Evolutionary conservation across 2,113 vertebrate species (phyloP).

Genomic region (Macrotis lagotis): DNA sequence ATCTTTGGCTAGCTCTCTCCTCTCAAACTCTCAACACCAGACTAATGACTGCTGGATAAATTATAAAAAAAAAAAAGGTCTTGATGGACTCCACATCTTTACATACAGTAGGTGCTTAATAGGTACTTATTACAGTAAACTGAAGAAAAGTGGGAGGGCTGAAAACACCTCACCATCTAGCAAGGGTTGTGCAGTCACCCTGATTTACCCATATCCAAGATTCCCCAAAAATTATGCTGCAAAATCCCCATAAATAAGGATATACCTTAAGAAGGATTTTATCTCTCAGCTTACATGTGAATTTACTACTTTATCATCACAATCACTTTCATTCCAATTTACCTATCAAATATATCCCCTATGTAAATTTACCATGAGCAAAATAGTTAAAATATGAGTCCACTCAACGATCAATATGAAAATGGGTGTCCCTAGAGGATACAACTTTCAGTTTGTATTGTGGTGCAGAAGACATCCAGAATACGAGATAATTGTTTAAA

Average conservation of each 20-base stretch:
- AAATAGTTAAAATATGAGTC: constrained; percentile 35
- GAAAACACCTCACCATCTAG: constrained; percentile 28
- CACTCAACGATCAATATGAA: constrained; percentile 56
- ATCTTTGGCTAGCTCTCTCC: neutral
- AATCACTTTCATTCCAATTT: constrained; percentile 2
- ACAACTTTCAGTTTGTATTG: constrained; percentile 49
- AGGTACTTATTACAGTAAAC: neutral
- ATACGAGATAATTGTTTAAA: constrained; percentile 59
- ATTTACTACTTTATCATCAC: constrained; percentile 44
- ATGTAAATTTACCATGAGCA: constrained; percentile 39
- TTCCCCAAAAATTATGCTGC: constrained; percentile 4
- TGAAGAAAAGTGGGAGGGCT: neutral
- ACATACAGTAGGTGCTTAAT: neutral
- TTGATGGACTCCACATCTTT: neutral
- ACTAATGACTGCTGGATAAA: neutral
- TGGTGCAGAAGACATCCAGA: constrained; percentile 28
- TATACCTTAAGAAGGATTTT: neutral
- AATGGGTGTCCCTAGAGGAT: constrained; percentile 46
- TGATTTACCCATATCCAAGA: neutral
- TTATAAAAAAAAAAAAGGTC: neutral
- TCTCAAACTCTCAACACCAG: constrained; percentile 53
- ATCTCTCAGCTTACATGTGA: constrained; percentile 10
- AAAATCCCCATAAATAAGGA: neutral
- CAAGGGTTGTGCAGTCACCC: constrained; percentile 34
- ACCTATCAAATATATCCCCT: neutral